Percentiles rank a stretch among this genome's conserved stretches.
These are phyloP conservation scores for Pollenia amentaria DNA, from an alignment of 2,888 invertebrate genomes.

Conservation along the genomic window DNA sequence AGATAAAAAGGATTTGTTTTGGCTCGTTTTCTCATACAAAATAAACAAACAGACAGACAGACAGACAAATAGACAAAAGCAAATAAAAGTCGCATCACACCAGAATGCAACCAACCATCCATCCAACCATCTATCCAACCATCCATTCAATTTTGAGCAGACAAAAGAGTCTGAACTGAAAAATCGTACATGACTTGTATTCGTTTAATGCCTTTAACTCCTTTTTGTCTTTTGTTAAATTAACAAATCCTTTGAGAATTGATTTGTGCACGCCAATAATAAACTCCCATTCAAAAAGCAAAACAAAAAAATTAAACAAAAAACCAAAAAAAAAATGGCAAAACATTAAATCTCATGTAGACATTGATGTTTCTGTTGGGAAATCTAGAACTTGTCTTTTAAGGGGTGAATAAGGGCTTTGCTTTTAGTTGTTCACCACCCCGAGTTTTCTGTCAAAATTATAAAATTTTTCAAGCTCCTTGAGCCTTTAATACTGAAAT, in stretches of 20 bases:
- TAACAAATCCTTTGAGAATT: conserved; percentile 83
- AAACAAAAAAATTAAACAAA: no score
- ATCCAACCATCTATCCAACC: no score
- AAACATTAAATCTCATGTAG: conserved; percentile 47
- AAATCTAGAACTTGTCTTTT: conserved; percentile 17
- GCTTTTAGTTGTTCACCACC: conserved; percentile 11
- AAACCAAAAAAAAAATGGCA: conserved; percentile 29
- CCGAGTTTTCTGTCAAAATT: conserved; percentile 3
- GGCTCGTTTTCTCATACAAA: conserved; percentile 53
- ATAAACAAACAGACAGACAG: conserved; percentile 39
- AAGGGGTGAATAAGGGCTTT: background rate
- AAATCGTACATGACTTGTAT: conserved; percentile 15
- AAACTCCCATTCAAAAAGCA: conserved; percentile 74
- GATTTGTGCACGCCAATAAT: conserved; percentile 83
- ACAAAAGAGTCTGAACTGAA: conserved; percentile 3
- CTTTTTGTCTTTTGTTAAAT: conserved; percentile 64
- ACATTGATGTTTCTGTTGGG: conserved; percentile 45
- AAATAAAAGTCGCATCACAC: conserved; percentile 16
- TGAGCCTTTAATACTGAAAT: conserved; percentile 58
- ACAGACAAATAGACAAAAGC: conserved; percentile 18
- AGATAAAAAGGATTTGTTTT: conserved; percentile 61
- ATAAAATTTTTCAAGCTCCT: conserved; percentile 63
- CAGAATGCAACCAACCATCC: conserved; percentile 1
- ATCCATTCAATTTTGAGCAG: background rate
- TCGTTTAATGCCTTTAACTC: conserved; percentile 53